Evolutionary conservation across 2,113 vertebrate genomes (phyloP).

Genomic region (Erpornis zantholeuca): DNA sequence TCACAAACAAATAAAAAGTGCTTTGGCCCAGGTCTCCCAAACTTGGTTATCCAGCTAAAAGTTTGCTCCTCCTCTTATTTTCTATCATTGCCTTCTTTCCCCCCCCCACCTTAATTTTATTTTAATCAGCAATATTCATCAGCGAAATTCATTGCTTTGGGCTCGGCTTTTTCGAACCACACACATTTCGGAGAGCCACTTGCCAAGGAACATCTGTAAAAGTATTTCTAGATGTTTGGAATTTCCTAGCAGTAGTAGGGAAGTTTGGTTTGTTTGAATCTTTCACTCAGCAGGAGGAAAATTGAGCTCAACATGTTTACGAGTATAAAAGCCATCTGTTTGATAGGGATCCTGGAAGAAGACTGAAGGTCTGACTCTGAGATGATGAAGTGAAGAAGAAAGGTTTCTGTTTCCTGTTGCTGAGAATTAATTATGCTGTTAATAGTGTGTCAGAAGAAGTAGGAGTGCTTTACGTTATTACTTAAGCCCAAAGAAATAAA

Average conservation of each 20-base stretch:
- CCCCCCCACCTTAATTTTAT: background rate
- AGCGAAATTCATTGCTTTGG: constrained; percentile 26
- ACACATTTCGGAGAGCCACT: constrained; percentile 10
- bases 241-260: constrained; percentile 65
- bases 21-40: background rate
- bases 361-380: constrained; percentile 32
- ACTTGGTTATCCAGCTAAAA: background rate
- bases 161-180: background rate
- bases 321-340: constrained; percentile 65
- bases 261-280: constrained; percentile 55
- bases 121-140: background rate
- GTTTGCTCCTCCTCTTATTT: background rate
- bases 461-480: constrained; percentile 1
- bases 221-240: constrained; percentile 62
- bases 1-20: background rate
- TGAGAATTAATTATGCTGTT: constrained; percentile 58
- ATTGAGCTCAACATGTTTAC: constrained; percentile 61
- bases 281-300: constrained; percentile 50
- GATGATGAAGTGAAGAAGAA: constrained; percentile 58
- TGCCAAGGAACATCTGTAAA: constrained; percentile 61
- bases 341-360: constrained; percentile 56
- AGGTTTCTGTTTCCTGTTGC: constrained; percentile 40
- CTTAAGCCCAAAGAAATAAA: constrained; percentile 44
- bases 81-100: background rate
- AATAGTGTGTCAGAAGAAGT: constrained; percentile 39